Conservation (phyloP, 2,113 vertebrate species). For the Bothrops jararaca region DNA sequence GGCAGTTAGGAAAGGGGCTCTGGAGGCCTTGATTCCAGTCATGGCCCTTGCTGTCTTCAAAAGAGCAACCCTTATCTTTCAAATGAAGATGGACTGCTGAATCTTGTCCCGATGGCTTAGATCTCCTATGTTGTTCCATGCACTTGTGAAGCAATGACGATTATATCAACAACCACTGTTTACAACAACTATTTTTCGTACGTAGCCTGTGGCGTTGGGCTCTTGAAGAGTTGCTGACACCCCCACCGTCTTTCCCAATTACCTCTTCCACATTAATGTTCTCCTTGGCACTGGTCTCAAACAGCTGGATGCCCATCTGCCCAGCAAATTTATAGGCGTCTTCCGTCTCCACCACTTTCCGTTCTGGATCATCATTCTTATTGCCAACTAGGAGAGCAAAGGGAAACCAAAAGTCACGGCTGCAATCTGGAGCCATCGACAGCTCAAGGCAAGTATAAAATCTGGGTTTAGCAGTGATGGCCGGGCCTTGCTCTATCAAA, state of each 20-base stretch:
- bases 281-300: slow-evolving; percentile 98
- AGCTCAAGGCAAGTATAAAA: neutral
- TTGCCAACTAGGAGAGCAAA: slow-evolving; percentile 84
- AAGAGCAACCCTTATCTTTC: no score
- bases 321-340: slow-evolving; percentile 97
- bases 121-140: no score
- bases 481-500: neutral
- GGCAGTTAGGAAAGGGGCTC: neutral
- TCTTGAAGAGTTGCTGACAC: rapidly evolving
- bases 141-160: no score
- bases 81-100: no score
- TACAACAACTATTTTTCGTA: no score
- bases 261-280: slow-evolving; percentile 99
- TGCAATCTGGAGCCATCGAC: neutral
- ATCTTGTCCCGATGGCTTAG: no score
- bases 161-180: no score
- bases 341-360: slow-evolving; percentile 97
- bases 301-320: slow-evolving; percentile 98
- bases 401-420: slow-evolving; percentile 13
- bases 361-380: slow-evolving; percentile 95
- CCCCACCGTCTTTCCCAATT: neutral
- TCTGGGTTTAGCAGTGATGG: no score
- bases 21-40: neutral
- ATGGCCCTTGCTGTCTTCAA: no score
- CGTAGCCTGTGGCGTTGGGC: neutral